Conservation (phyloP, 2,888 invertebrate species). For the Bursaphelenchus okinawaensis region DNA sequence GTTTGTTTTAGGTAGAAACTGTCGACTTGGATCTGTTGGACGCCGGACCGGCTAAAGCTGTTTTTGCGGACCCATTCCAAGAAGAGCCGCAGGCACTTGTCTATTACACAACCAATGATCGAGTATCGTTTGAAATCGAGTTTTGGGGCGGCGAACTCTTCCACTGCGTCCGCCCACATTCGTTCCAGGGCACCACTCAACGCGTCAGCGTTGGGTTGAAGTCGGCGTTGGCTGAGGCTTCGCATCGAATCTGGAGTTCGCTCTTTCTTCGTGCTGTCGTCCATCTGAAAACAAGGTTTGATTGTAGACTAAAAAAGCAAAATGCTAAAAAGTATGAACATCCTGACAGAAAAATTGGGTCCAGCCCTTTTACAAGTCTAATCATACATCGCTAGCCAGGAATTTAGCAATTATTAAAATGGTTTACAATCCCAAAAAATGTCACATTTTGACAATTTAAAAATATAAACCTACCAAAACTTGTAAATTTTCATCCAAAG, state of each 20-base stretch:
- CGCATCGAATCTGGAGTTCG: slow-evolving; percentile 33
- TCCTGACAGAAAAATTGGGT: no score
- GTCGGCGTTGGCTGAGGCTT: not conserved
- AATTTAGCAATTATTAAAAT: no score
- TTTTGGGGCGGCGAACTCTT: slow-evolving; percentile 76
- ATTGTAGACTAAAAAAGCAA: not conserved
- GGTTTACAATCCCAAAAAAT: no score
- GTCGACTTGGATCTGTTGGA: slow-evolving; percentile 91
- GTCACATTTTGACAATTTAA: no score
- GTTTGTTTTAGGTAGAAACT: slow-evolving; percentile 92
- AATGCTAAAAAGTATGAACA: not conserved
- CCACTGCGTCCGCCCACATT: slow-evolving; percentile 90
- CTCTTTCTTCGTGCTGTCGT: slow-evolving; percentile 24
- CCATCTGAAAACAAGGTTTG: slow-evolving; percentile 16
- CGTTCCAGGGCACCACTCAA: slow-evolving; percentile 61
- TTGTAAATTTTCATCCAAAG: not conserved
- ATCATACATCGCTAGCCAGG: no score
- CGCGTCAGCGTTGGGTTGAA: slow-evolving; percentile 16
- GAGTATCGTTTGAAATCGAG: slow-evolving; percentile 71
- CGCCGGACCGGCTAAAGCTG: slow-evolving; percentile 88
- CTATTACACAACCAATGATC: slow-evolving; percentile 88
- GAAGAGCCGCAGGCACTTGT: slow-evolving; percentile 72
- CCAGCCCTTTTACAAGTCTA: no score
- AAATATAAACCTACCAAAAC: not conserved
- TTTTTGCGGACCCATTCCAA: slow-evolving; percentile 88